A percentile compares a stretch with the other conserved stretches of the same genome.
Conservation (phyloP, 2,888 invertebrate species). For the Drosophila falleni region DNA sequence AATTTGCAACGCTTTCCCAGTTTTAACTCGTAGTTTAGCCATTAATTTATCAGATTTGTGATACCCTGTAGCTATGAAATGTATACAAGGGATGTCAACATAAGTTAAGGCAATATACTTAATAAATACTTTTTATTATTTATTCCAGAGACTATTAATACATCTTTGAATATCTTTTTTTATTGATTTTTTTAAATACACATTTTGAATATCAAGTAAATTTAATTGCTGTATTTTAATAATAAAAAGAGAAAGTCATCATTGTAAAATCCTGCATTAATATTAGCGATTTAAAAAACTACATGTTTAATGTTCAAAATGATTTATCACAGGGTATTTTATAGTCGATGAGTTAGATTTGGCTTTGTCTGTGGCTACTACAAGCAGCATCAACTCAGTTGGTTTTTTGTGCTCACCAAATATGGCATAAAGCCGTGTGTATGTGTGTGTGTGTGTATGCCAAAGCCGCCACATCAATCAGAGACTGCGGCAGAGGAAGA, state of each 20-base stretch:
- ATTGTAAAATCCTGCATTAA: too few species aligned
- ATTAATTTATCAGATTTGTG: conserved; percentile 22
- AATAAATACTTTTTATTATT: background rate
- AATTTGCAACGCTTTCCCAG: conserved; percentile 57
- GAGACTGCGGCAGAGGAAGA: conserved; percentile 27
- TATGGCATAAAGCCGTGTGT: conserved; percentile 44
- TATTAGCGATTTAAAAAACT: too few species aligned
- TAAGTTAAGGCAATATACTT: background rate
- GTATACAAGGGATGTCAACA: background rate
- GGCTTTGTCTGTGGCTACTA: conserved; percentile 3
- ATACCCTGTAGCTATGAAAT: background rate
- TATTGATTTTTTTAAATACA: too few species aligned
- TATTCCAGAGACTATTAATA: background rate
- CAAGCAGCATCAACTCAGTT: conserved; percentile 26
- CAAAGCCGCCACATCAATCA: conserved; percentile 71
- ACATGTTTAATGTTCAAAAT: too few species aligned
- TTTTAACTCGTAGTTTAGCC: conserved; percentile 19
- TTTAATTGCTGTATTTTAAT: too few species aligned
- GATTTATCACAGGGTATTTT: background rate
- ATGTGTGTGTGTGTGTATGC: conserved; percentile 17
- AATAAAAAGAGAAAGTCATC: too few species aligned
- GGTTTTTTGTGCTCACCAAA: conserved; percentile 53
- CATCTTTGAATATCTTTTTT: too few species aligned
- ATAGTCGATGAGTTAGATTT: background rate
- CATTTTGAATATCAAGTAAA: too few species aligned